Evolutionary conservation across 2,113 vertebrate species (phyloP).

Genomic region (Brachionichthys hirsutus): DNA sequence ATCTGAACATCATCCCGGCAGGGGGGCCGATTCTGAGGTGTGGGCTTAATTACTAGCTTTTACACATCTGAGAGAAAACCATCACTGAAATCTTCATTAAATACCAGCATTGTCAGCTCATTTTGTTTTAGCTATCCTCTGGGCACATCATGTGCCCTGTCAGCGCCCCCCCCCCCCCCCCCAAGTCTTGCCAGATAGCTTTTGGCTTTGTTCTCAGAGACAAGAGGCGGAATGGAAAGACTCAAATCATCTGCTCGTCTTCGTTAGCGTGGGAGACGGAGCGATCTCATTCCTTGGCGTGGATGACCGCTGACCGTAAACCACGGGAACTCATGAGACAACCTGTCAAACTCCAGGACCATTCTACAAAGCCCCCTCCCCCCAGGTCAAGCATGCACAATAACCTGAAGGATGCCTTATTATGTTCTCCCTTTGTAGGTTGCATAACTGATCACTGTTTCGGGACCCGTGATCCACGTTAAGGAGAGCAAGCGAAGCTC

Average conservation of each 20-base stretch:
- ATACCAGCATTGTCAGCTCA: constrained; percentile 62
- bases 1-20: constrained; percentile 22
- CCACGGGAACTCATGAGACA: constrained; percentile 36
- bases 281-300: constrained; percentile 11
- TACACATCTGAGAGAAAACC: constrained; percentile 44
- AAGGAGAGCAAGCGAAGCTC: constrained; percentile 33
- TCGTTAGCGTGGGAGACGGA: constrained; percentile 39
- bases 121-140: constrained; percentile 60
- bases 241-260: constrained; percentile 48
- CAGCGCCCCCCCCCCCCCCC: constrained; percentile 27
- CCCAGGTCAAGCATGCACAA: background rate
- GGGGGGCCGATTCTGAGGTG: constrained; percentile 20
- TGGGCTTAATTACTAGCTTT: constrained; percentile 55
- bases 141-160: constrained; percentile 53
- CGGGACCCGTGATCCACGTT: constrained; percentile 25
- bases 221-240: constrained; percentile 47
- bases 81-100: constrained; percentile 61
- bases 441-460: background rate
- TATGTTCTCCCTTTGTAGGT: background rate
- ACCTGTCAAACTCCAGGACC: constrained; percentile 34
- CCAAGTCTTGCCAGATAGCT: constrained; percentile 44
- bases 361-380: constrained; percentile 13
- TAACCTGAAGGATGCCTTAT: constrained; percentile 15
- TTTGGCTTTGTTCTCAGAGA: constrained; percentile 68
- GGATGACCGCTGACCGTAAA: constrained; percentile 42